Percentiles rank a stretch among this genome's conserved stretches.
Evolutionary conservation across 2,888 invertebrate genomes (phyloP).

Genomic region (Dendrolimus houi): DNA sequence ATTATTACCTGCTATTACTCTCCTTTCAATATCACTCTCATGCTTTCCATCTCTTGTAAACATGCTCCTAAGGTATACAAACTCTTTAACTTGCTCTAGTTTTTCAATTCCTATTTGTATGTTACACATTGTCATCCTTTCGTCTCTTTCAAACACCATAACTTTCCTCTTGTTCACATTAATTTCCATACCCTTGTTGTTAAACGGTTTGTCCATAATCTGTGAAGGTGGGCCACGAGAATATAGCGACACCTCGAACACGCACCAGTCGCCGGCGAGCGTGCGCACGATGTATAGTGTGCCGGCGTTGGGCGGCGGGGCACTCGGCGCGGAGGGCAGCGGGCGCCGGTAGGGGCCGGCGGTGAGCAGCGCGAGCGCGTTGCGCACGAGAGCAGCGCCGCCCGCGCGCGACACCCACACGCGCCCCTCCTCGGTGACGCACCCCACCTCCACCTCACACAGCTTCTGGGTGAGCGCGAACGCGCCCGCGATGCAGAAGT

Average conservation of each 20-base stretch:
- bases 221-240: no score
- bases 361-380: slow-evolving; percentile 56
- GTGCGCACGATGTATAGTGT: slow-evolving; percentile 69
- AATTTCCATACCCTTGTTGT: no score
- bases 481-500: slow-evolving; percentile 59
- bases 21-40: no score
- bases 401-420: slow-evolving; percentile 66
- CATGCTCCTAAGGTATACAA: no score
- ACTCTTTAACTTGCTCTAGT: no score
- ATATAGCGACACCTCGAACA: background rate
- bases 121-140: no score
- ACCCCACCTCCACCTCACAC: slow-evolving; percentile 63
- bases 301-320: slow-evolving; percentile 41
- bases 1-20: no score
- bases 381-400: slow-evolving; percentile 50
- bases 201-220: no score
- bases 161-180: no score
- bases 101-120: no score
- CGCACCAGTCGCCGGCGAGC: slow-evolving; percentile 64
- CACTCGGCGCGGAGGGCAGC: slow-evolving; percentile 59
- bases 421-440: slow-evolving; percentile 64
- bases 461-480: slow-evolving; percentile 55
- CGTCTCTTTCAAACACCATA: no score
- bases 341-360: slow-evolving; percentile 59
- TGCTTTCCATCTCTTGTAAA: no score